Conservation (phyloP, 2,797 vertebrate genomes). For the Cottoperca gobio region DNA sequence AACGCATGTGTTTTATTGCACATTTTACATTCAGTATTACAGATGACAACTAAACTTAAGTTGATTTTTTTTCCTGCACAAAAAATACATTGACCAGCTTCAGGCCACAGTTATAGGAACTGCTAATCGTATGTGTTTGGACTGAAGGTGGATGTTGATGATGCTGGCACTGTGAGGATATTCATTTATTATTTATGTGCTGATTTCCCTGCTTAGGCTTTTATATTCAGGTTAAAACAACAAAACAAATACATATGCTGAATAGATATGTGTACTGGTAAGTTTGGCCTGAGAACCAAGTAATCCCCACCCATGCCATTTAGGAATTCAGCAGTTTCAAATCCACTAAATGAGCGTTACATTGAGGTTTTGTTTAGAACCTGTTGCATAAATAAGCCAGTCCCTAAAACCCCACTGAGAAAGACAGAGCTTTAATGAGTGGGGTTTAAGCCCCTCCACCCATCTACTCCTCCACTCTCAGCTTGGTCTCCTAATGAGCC, state of each 20-base stretch:
- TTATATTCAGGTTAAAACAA: neutral
- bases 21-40: conserved; percentile 10
- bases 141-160: neutral
- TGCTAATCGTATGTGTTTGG: neutral
- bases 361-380: conserved; percentile 86
- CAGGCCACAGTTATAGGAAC: neutral
- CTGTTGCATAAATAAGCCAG: conserved; percentile 89
- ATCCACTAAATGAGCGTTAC: conserved; percentile 83
- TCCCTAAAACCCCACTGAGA: conserved; percentile 85
- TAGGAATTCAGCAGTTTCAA: conserved; percentile 81
- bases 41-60: neutral
- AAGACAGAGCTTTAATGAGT: conserved; percentile 93
- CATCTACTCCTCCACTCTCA: conserved; percentile 72
- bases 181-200: neutral
- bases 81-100: neutral
- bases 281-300: conserved; percentile 36
- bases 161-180: no score
- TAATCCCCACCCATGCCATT: conserved; percentile 75
- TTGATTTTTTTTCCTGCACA: neutral
- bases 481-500: conserved; percentile 89
- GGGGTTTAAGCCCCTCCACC: conserved; percentile 83
- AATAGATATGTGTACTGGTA: conserved; percentile 15
- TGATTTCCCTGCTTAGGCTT: neutral
- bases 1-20: conserved; percentile 17
- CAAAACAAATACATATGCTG: neutral